Base-by-base conservation (phyloP, 2,888 invertebrate species). In the Callinectes sapidus region DNA sequence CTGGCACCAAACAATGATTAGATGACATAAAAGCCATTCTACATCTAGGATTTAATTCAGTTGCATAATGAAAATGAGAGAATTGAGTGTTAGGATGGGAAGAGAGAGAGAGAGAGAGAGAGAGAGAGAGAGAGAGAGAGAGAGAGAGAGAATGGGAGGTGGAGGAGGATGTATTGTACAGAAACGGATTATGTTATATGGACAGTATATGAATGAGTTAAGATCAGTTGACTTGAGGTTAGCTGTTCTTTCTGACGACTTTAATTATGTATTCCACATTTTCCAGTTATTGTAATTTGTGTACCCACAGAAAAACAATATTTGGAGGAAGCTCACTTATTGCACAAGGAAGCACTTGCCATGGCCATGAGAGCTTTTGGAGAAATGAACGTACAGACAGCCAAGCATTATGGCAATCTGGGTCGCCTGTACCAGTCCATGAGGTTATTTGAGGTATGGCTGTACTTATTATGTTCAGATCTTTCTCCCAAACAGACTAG, bases 331-430 rank as follows among this genome's bases (percentile, higher is more conserved):
- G 98, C 99, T 0, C 98, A 98, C 96, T 96, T 97, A 81, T 96
- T 99, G 66, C 99, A 99, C 96, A 97, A 97, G 95, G 97, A 97
- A 91, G 98, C 98, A 6, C 96, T 99, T 89, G 96, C 97, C 90
- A 96, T 98, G 85, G 97, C 98, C 23, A 97, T 97, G 96, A 97
- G 97, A 95, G 97, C 98, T 0, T 98, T 98, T 96, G 99, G 99
- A 0, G 98, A 98, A 96, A 97, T 97, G 95, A 99, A 99, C 96
- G 98, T 99, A 71, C 98, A 99, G 96, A 98, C 98, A 0, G 98
- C 99, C 90, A 99, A 99, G 95, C 98, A 98, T 96, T 99, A 98
- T 96, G 99, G 99, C 18, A 99, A 99, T 96, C 96, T 99, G 90
- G 99, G 99, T 92, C 96, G 99, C 23, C 96, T 99, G 23, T 99